phyloP scores from a whole-genome alignment of 2,113 vertebrate genomes.

The Muscicapa adusta region DNA sequence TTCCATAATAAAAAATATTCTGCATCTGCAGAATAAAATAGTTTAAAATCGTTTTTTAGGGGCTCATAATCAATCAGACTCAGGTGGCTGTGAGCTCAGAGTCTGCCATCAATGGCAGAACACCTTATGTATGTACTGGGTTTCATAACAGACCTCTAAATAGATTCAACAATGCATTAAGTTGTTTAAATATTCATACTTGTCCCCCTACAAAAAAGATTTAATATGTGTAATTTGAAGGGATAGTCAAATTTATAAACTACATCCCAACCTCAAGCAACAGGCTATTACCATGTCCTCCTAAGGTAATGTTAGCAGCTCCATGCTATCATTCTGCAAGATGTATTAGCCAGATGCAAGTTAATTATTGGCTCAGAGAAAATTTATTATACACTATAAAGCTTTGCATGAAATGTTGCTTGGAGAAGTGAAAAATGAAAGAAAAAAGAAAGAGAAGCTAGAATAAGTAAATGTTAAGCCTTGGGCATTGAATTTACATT shows the following conservation, averaged over 20 bases:
- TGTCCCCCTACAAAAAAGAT: conserved; percentile 24
- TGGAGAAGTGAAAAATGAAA: conserved; percentile 12
- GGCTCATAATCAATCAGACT: background rate
- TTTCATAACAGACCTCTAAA: background rate
- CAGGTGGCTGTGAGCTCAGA: background rate
- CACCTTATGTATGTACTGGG: background rate
- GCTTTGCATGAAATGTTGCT: background rate
- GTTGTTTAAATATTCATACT: conserved; percentile 52
- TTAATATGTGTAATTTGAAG: conserved; percentile 5
- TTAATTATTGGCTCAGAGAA: conserved; percentile 50
- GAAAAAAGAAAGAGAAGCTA: background rate
- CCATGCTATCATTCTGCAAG: background rate
- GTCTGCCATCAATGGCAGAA: background rate
- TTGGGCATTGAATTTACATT: conserved; percentile 43
- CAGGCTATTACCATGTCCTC: conserved; percentile 1
- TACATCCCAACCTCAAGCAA: background rate
- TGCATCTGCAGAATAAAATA: background rate
- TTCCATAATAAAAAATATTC: background rate
- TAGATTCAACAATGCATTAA: background rate
- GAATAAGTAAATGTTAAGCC: conserved; percentile 18
- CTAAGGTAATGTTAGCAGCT: background rate
- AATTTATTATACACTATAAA: conserved; percentile 31
- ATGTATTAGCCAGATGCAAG: conserved; percentile 22
- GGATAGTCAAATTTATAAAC: background rate
- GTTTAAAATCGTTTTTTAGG: background rate